Evolutionary conservation across 2,113 vertebrate genomes (phyloP), one percentile per base, ranked within the genome.

Genomic region (Zapus hudsonius): DNA sequence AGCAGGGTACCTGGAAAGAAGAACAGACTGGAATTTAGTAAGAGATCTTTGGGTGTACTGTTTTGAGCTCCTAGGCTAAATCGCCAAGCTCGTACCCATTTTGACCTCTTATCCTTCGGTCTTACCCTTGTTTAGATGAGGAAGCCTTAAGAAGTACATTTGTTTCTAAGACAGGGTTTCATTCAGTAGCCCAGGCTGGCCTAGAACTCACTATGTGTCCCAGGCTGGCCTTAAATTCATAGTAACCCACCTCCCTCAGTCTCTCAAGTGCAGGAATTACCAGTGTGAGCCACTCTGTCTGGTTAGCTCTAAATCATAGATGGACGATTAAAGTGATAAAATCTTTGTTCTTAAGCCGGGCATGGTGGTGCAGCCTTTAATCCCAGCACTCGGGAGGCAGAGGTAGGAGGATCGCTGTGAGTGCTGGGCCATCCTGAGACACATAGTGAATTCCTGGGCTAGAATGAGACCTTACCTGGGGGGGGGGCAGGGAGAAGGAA

Each of bases 301-400:
- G 27, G 16, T 38, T 80, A 66, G 44, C 47, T 22, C 76, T 91
- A 78, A 92, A 72, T 78, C 16, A 91, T 42, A 52, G 27, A 31
- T 81, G 23, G 55, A 44, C n/a, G 64, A 61, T 85, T 85, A 73
- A 67, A 13, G n/a, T 78, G 38, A 72, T 36, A 9, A 23, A 47
- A 69, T 76, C 25, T 89, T 90, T 87, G 42, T 90, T 69, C 16
- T 90, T 90, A n/a, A n/a, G n/a, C n/a, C n/a, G n/a, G n/a, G n/a
- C n/a, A n/a, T n/a, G n/a, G n/a, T n/a, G n/a, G n/a, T n/a, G n/a
- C n/a, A n/a, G n/a, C n/a, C n/a, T n/a, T n/a, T n/a, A n/a, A n/a
- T n/a, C n/a, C n/a, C n/a, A n/a, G n/a, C n/a, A n/a, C n/a, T n/a
- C n/a, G n/a, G n/a, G n/a, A n/a, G n/a, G n/a, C n/a, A n/a, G n/a